Percentiles rank a stretch among this genome's conserved stretches.
These are phyloP conservation scores for Aplocera efformata DNA, from an alignment of 2,888 invertebrate genomes.

Conservation along the genomic window DNA sequence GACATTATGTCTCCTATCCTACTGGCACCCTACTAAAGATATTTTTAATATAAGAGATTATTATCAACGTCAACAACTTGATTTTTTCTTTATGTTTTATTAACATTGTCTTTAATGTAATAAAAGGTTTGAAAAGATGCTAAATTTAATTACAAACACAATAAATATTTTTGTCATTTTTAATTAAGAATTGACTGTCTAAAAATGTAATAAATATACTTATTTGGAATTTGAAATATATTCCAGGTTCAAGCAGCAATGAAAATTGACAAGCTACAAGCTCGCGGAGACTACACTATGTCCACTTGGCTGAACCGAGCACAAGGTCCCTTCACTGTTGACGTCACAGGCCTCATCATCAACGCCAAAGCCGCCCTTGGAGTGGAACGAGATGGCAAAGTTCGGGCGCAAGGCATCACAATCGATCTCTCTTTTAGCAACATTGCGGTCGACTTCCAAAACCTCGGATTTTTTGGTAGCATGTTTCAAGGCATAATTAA, in stretches of 20 bases:
- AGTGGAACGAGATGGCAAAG: conserved; percentile 86
- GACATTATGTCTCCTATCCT: no score
- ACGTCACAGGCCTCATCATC: conserved; percentile 85
- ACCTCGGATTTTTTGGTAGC: conserved; percentile 87
- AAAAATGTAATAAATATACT: no score
- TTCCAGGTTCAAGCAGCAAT: conserved; percentile 88
- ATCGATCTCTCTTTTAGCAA: conserved; percentile 89
- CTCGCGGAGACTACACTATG: conserved; percentile 88
- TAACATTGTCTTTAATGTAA: no score
- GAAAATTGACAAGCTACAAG: conserved; percentile 84
- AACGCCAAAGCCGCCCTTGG: conserved; percentile 85
- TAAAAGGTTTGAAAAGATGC: no score
- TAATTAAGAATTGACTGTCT: no score
- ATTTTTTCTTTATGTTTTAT: no score
- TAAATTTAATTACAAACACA: no score
- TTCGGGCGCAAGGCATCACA: conserved; percentile 88
- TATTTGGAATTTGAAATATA: no score
- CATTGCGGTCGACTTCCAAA: conserved; percentile 90
- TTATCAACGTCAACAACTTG: no score
- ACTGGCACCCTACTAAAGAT: no score
- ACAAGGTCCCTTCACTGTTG: conserved; percentile 88
- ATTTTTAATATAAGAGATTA: no score
- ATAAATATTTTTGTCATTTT: no score
- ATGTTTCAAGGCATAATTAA: conserved; percentile 88
- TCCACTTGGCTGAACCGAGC: conserved; percentile 84